Evolutionary conservation across 2,113 vertebrate genomes (phyloP), one percentile per base, ranked within the genome.

Genomic region (Galeopterus variegatus): DNA sequence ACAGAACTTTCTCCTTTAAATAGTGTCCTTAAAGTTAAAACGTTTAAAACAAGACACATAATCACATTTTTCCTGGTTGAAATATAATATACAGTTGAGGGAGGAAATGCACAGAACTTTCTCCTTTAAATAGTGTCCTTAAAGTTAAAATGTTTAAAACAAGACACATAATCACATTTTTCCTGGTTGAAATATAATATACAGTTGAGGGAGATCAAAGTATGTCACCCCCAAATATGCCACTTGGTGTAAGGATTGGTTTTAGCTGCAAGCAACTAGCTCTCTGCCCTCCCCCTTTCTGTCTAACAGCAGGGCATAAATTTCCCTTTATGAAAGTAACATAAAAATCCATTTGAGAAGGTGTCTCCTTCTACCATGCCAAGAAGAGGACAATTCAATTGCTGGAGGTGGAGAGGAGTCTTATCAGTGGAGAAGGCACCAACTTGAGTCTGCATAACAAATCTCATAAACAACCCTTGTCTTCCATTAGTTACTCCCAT

Each of bases 231-330:
- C 33, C 6, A 36, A 31, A n/a, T 1, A 17, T 2, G 13, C 7
- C 18, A 6, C 13, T 19, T 7, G 60, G 41, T 0, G 0, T 10
- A 13, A 56, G 64, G 26, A 50, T 8, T 19, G 11, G 14, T 67
- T 50, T 21, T 48, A 60, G 50, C 24, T 10, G 23, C 67, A 67
- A 65, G n/a, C 4, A 8, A 6, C 24, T 6, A 6, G 24, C 26
- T 33, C 24, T 45, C 18, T 17, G 12, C 15, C 28, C 31, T 50
- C 8, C 45, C 36, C 45, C n/a, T 50, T 79, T 56, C 56, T 31
- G 5, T 23, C 18, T n/a, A 56, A 72, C 67, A 79, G 76, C 45
- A 17, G 31, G 48, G 14, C 41, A 10, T 8, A 11, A 0, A 2
- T 21, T 69, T 88, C 33, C 36, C 21, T 72, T 52, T 19, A 24